Percentiles rank a stretch among this genome's conserved stretches.
phyloP scores from a whole-genome alignment of 2,888 invertebrate species.

The Tachina lurida region DNA sequence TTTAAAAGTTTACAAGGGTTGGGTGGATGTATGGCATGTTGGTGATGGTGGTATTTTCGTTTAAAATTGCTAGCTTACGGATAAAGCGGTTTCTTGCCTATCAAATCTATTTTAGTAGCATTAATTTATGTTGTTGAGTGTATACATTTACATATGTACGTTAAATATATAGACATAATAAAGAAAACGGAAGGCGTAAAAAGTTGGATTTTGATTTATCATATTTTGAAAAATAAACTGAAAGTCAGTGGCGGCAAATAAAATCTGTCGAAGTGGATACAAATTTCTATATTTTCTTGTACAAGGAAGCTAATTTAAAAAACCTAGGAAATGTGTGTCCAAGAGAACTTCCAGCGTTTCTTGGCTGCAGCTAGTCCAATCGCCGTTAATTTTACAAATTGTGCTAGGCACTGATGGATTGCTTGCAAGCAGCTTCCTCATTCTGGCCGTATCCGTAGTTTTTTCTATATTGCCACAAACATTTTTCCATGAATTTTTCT shows the following conservation, averaged over 20 bases:
- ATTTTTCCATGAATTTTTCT: too few relatives aligned
- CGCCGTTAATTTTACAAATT: too few relatives aligned
- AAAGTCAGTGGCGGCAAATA: slow-evolving; percentile 29
- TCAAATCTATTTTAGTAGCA: slow-evolving; percentile 36
- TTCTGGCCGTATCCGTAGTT: too few relatives aligned
- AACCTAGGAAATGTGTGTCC: too few relatives aligned
- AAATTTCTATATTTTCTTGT: too few relatives aligned
- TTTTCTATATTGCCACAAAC: too few relatives aligned
- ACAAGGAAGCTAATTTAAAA: too few relatives aligned
- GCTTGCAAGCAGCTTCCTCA: too few relatives aligned
- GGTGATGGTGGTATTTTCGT: slow-evolving; percentile 31
- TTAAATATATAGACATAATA: slow-evolving; percentile 22
- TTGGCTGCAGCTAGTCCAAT: too few relatives aligned
- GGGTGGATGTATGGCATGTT: slow-evolving; percentile 29
- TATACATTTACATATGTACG: slow-evolving; percentile 16
- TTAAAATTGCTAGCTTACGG: slow-evolving; percentile 23
- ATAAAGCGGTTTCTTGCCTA: slow-evolving; percentile 65
- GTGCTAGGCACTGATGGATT: too few relatives aligned
- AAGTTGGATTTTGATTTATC: slow-evolving; percentile 64
- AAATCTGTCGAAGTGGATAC: slow-evolving; percentile 6
- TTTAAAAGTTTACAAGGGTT: slow-evolving; percentile 24
- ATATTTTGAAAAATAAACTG: slow-evolving; percentile 34
- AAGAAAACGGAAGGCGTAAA: slow-evolving; percentile 60
- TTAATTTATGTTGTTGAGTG: slow-evolving; percentile 19
- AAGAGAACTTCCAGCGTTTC: too few relatives aligned